phyloP scores from a whole-genome alignment of 1,140 invertebrate species.

The Asobara japonica region DNA sequence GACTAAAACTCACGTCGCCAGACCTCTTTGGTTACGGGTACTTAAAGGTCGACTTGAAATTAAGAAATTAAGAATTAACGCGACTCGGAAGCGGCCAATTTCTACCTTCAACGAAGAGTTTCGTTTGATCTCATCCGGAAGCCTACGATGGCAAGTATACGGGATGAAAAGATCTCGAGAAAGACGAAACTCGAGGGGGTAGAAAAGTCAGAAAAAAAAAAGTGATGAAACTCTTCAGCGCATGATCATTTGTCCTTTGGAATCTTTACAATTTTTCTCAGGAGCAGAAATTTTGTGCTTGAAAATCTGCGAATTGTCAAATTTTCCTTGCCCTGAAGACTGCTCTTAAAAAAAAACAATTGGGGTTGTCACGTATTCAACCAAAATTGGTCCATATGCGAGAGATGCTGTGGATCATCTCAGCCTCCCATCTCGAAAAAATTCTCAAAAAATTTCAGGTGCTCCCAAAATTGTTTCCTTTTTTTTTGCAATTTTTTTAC shows the following conservation, averaged over 20 bases:
- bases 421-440: no score
- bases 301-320: no score
- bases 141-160: not conserved
- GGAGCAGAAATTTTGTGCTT: no score
- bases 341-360: no score
- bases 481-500: no score
- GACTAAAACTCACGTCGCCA: constrained; percentile 8
- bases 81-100: constrained; percentile 43
- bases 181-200: not conserved
- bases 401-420: no score
- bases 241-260: not conserved
- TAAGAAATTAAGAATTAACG: constrained; percentile 64
- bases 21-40: constrained; percentile 46
- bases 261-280: not conserved
- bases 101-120: constrained; percentile 22
- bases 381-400: no score
- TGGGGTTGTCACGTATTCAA: no score
- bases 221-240: not conserved
- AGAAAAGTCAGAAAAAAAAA: not conserved
- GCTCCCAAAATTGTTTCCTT: no score
- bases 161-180: not conserved
- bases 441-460: no score
- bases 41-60: constrained; percentile 57
- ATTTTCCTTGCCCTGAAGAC: no score
- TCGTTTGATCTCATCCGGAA: constrained; percentile 28